Conservation (phyloP, 1,140 invertebrate species). For the Thaumatotibia leucotreta region DNA sequence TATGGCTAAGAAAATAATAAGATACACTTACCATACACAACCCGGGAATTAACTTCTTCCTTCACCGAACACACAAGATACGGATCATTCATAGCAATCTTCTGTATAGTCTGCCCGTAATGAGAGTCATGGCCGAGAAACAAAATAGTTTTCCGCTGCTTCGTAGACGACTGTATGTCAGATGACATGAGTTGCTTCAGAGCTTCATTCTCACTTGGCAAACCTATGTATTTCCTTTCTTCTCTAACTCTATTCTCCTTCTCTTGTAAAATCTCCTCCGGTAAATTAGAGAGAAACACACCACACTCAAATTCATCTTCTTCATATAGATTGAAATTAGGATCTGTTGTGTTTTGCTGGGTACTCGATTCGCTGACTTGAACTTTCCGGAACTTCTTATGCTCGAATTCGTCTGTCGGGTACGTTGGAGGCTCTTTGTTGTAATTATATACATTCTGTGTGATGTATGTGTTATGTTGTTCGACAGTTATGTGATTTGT, state of each 20-base stretch:
- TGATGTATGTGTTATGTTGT: conserved; percentile 56
- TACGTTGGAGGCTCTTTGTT: conserved; percentile 38
- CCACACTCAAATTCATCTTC: conserved; percentile 54
- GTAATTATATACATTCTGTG: conserved; percentile 55
- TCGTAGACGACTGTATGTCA: conserved; percentile 45
- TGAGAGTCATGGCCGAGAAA: conserved; percentile 51
- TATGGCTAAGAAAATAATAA: conserved; percentile 15
- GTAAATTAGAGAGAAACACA: conserved; percentile 43
- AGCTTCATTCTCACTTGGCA: conserved; percentile 51
- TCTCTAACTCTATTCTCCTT: conserved; percentile 39
- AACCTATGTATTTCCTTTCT: conserved; percentile 34
- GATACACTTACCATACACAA: conserved; percentile 42
- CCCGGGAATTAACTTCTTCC: conserved; percentile 30
- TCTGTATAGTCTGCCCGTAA: conserved; percentile 57
- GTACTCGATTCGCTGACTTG: conserved; percentile 12
- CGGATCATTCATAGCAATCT: conserved; percentile 56
- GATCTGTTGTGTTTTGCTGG: conserved; percentile 18
- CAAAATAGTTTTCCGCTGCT: conserved; percentile 58
- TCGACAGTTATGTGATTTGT: conserved; percentile 46
- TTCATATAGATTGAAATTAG: conserved; percentile 34
- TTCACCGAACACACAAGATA: conserved; percentile 35
- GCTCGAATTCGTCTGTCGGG: conserved; percentile 39
- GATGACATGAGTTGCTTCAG: conserved; percentile 64
- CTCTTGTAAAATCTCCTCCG: conserved; percentile 51
- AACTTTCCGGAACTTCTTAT: conserved; percentile 43